A percentile compares a stretch with the other conserved stretches of the same genome.
Conservation (phyloP, 2,113 vertebrate genomes). For the Lonchura striata region DNA sequence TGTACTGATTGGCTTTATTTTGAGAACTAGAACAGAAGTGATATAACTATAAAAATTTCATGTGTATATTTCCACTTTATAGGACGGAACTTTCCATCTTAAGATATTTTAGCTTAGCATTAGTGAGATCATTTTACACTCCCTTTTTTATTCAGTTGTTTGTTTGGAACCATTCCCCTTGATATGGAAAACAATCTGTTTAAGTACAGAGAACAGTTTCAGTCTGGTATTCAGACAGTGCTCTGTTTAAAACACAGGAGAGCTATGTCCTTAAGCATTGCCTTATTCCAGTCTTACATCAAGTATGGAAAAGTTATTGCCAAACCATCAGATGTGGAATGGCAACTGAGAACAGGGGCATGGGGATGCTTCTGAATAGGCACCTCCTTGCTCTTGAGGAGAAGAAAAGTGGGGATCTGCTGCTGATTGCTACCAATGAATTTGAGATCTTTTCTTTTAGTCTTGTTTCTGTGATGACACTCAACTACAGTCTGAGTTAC, state of each 20-base stretch:
- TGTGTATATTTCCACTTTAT: neutral
- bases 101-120: neutral
- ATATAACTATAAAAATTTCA: slow-evolving; percentile 2
- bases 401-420: neutral
- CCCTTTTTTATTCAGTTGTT: neutral
- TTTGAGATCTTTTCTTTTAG: neutral
- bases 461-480: neutral
- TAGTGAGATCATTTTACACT: neutral
- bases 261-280: neutral
- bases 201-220: neutral
- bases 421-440: neutral
- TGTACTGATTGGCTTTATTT: neutral
- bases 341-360: neutral
- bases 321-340: neutral
- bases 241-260: neutral
- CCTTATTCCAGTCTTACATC: neutral
- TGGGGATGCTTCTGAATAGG: neutral
- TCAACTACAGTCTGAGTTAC: neutral
- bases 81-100: neutral
- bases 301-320: neutral
- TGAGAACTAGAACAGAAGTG: slow-evolving; percentile 20
- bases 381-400: neutral
- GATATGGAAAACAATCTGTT: neutral
- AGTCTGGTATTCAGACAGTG: neutral
- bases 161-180: neutral